These are phyloP conservation scores for Ceryle rudis DNA, from an alignment of 2,797 vertebrate species.

Conservation along the genomic window DNA sequence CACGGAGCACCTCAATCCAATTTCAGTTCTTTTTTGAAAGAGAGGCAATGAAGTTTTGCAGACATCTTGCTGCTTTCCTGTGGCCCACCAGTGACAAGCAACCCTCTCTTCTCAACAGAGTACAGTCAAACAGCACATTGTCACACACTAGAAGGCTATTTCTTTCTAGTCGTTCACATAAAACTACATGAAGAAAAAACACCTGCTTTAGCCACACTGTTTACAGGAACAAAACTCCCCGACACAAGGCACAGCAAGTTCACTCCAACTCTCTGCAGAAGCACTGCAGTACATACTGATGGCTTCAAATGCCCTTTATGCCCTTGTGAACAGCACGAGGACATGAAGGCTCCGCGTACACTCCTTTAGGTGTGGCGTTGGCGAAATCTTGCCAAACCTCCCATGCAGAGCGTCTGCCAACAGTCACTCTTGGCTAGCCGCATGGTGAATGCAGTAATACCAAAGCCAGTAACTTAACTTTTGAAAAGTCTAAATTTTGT, in stretches of 20 bases:
- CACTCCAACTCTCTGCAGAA: background rate
- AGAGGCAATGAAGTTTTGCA: background rate
- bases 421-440: background rate
- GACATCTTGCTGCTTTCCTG: background rate
- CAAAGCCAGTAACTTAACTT: background rate
- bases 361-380: no score
- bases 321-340: background rate
- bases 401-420: background rate
- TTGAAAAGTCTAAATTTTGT: background rate
- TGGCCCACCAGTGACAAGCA: background rate
- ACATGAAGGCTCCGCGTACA: background rate
- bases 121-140: background rate
- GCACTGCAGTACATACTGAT: rapidly evolving
- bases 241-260: rapidly evolving
- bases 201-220: rapidly evolving
- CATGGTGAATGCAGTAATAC: background rate
- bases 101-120: background rate
- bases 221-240: background rate
- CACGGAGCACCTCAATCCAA: background rate
- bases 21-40: background rate
- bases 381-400: background rate
- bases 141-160: background rate
- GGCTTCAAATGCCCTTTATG: background rate
- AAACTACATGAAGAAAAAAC: background rate
- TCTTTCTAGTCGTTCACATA: background rate